These are phyloP conservation scores for Chloroclysta siterata DNA, from an alignment of 2,888 invertebrate species.

Conservation along the genomic window DNA sequence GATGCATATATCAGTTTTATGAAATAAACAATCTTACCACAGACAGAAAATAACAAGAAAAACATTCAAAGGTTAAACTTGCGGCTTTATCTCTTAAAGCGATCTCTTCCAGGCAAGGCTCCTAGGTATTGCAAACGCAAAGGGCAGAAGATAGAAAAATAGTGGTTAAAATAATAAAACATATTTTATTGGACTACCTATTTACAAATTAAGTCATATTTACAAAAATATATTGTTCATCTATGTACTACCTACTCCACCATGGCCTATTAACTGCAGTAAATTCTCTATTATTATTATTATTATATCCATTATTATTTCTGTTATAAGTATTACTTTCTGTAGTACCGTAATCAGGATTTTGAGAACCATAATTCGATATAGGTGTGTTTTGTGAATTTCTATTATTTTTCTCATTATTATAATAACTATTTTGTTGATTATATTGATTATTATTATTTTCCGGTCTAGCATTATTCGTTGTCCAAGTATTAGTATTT, in stretches of 20 bases:
- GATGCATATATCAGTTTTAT: too few relatives aligned
- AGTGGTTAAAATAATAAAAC: not conserved
- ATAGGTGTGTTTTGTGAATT: slow-evolving; percentile 1
- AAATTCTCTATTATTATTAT: slow-evolving; percentile 24
- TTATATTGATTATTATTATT: slow-evolving; percentile 15
- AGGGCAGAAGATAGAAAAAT: not conserved
- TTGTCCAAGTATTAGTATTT: slow-evolving; percentile 12
- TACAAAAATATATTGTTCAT: slow-evolving; percentile 14
- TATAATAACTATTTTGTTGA: slow-evolving; percentile 18
- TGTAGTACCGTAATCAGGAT: slow-evolving; percentile 25
- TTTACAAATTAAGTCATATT: slow-evolving; percentile 23
- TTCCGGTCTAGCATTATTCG: not conserved
- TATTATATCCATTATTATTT: slow-evolving; percentile 32
- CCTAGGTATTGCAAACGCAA: too few relatives aligned
- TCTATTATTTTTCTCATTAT: slow-evolving; percentile 14
- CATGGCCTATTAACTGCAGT: slow-evolving; percentile 22
- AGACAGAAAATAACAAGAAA: too few relatives aligned
- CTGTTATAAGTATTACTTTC: slow-evolving; percentile 23
- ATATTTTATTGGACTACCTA: not conserved
- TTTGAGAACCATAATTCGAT: slow-evolving; percentile 19
- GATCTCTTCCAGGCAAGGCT: too few relatives aligned
- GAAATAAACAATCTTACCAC: too few relatives aligned
- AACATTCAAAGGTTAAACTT: too few relatives aligned
- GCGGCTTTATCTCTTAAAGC: too few relatives aligned
- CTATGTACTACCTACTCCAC: slow-evolving; percentile 27